Evolutionary conservation across 2,888 invertebrate genomes (phyloP), one percentile per base, ranked within the genome.

Genomic region (Oxyscelio sp.): DNA sequence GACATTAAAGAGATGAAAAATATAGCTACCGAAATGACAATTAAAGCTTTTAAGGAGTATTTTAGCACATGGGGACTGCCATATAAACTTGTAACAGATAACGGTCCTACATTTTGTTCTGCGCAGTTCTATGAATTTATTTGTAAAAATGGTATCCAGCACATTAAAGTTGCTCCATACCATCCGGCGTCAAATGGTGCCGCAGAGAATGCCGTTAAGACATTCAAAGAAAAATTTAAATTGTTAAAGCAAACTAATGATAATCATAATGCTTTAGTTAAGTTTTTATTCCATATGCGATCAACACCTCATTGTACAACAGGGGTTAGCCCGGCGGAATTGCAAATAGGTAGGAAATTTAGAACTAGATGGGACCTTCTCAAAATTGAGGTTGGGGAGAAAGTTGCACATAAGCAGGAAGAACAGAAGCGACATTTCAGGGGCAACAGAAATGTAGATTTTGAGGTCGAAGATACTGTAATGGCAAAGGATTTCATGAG

Each of bases 41-140:
- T 70, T 9, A 31, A 38, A 34, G 45, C 54, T 8, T 77, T 88
- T 4, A 79, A 70, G n/a, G 80, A 86, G 1, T 86, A 83, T 56
- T 83, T 88, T 52, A 48, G 73, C 31, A 56, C 61, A 0, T 88
- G 85, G 85, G 85, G 89, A 13, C n/a, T 87, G 0, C 88, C 86
- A 1, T 13, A 27, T 13, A 79, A 24, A 3, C 6, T 89, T 8
- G 87, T 89, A 0, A 84, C 86, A 0, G 88, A 90, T 34, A 88
- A 89, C 71, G 87, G 86, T 15, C 86, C 87, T 8, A 63, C 83
- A 3, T 86, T 86, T 34, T 27, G 27, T 27, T 27, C 27, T 27
- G 27, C 27, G 4, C 27, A 27, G 6, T 27, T 27, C 6, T 5
- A 27, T 5, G 27, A 27, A 6, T 4, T 27, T 27, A 27, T 27